Evolutionary conservation across 2,797 vertebrate genomes (phyloP).

Genomic region (Ispidina picta): DNA sequence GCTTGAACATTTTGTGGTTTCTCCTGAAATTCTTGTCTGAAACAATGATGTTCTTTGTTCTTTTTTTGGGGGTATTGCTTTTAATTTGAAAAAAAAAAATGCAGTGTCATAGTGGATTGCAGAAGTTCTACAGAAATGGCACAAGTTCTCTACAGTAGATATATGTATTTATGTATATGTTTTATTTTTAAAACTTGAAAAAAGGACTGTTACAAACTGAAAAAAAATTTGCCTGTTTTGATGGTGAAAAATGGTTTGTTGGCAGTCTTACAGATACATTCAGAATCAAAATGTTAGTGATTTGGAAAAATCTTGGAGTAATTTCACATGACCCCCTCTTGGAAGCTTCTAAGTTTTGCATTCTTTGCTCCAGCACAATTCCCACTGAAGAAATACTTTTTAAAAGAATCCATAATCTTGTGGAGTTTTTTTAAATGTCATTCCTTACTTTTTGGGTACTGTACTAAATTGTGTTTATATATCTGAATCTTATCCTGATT

Average conservation of each 20-base stretch:
- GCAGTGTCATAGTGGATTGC: conserved; percentile 15
- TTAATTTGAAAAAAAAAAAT: conserved; percentile 3
- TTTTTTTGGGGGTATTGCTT: background rate
- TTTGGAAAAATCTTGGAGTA: conserved; percentile 54
- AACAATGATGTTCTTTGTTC: conserved; percentile 65
- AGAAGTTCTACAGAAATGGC: conserved; percentile 2
- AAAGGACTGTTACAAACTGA: background rate
- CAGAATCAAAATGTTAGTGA: conserved; percentile 38
- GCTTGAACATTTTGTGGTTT: conserved; percentile 69
- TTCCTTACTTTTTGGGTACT: background rate
- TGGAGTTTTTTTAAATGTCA: background rate
- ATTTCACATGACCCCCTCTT: conserved; percentile 65
- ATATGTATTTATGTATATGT: background rate
- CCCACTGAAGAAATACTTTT: conserved; percentile 49
- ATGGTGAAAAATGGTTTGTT: background rate
- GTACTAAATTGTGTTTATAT: background rate
- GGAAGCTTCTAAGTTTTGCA: conserved; percentile 42
- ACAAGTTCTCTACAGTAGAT: background rate
- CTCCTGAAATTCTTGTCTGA: conserved; percentile 64
- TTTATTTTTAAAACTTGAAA: background rate
- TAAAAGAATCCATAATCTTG: background rate
- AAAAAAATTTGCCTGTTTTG: background rate
- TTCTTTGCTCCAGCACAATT: conserved; percentile 48
- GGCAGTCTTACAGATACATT: conserved; percentile 26
- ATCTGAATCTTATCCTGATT: background rate